Evolutionary conservation across 1,140 invertebrate species (phyloP).

Genomic region (Tetragonula clypearis): DNA sequence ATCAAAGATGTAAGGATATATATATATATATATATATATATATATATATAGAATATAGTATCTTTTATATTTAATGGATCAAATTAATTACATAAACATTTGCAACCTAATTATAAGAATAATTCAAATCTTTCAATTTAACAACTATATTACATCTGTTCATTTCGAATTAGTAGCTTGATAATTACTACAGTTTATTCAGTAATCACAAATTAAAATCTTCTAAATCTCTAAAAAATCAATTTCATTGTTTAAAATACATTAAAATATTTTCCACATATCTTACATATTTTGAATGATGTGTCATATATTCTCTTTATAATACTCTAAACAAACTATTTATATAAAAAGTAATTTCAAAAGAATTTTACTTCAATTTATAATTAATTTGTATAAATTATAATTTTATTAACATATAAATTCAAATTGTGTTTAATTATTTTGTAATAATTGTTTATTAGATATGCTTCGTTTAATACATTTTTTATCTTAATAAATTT

Average conservation of each 20-base stretch:
- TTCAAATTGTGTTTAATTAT: not conserved
- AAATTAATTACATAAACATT: too few relatives aligned
- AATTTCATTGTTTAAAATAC: not conserved
- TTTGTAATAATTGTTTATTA: not conserved
- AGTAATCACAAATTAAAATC: not conserved
- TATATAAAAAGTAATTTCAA: not conserved
- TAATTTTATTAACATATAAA: not conserved
- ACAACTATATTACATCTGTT: not conserved
- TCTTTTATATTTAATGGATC: too few relatives aligned
- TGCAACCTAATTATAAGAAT: not conserved
- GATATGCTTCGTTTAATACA: not conserved
- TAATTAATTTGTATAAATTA: not conserved
- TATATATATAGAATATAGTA: too few relatives aligned
- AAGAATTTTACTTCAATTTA: not conserved
- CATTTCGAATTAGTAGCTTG: not conserved
- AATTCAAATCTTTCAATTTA: not conserved
- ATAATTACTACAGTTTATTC: not conserved
- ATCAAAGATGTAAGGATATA: too few relatives aligned
- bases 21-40: too few relatives aligned
- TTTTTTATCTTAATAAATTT: not conserved
- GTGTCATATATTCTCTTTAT: not conserved
- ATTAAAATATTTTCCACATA: not conserved
- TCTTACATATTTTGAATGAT: not conserved
- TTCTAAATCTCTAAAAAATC: not conserved
- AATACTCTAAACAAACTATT: not conserved